Base-by-base conservation (phyloP, 2,113 vertebrate species). In the Megaptera novaeangliae region DNA sequence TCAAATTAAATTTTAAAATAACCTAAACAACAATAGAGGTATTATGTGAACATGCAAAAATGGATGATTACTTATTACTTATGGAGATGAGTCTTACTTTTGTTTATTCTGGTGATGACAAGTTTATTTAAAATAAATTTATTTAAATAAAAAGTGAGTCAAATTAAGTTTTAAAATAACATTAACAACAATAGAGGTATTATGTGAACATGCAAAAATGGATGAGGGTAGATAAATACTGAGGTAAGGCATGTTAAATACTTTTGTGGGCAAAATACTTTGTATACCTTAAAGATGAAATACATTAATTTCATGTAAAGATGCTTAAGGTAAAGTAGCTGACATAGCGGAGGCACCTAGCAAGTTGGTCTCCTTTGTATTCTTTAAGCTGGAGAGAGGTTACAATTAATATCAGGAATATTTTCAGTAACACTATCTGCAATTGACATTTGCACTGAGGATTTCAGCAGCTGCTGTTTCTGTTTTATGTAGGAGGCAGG, bases 401-500 rank as follows among this genome's bases (percentile, higher is more conserved):
- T 96, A 59, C 78, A 89, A 55, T 97, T 96, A 98, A 94, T 96
- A 91, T 69, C 27, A 91, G 49, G 64, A 84, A 88, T 96, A 95
- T 97, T 97, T 96, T 95, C 87, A 92, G 92, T 52, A 91, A 74
- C 31, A 72, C 31, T 95, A 21, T 96, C 95, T 97, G 61, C 31
- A 39, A 31, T 55, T 96, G 95, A 95, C 88, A 96, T 96, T 97
- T 98, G 74, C 7, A 14, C 75, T 86, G 71, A 97, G 78, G 39
- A 78, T 93, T 94, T 86, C 55, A 93, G 71, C 94, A 97, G 95
- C 88, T 97, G 94, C 52, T 94, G 88, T 96, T 94, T 96, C 92
- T 95, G 49, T 88, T 96, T 80, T 83, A 77, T 69, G 93, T 96
- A 88, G 84, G 94, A 93, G 89, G 89, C 61, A 89, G 69, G 31